Evolutionary conservation across 1,140 invertebrate species (phyloP), one percentile per base, ranked within the genome.

Genomic region (Trachymyrmex septentrionalis): DNA sequence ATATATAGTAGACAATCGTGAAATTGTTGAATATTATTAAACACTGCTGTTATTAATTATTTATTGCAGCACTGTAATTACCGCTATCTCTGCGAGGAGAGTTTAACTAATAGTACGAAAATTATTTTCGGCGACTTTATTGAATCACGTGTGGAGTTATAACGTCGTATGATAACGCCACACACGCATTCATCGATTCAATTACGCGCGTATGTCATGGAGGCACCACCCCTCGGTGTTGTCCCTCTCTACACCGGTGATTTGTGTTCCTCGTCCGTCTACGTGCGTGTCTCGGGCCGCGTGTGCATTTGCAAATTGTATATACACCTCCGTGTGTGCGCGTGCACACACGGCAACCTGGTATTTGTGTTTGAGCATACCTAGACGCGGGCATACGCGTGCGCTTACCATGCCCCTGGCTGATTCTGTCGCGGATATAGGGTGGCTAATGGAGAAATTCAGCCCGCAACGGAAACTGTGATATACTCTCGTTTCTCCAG

Each of bases 381-480:
- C 27, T 78, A 78, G 44, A 78, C 73, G 57, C 85, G 59, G 84
- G 30, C 81, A 63, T 71, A 64, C 64, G 38, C 59, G 10, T 81
- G 57, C 63, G 34, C 63, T 67, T 71, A 16, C 67, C 27, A 61
- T 63, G 71, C 63, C 38, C 14, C 57, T 24, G 53, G 59, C 34
- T 16, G 9, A 48, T 1, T 55, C 16, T 69, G 77, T 86, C 67
- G 66, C 86, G 80, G 89, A 91, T 88, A 88, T 84, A 77, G 82
- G 80, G 27, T 50, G 82, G 76, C 85, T 92, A 92, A 92, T 92
- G 88, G 91, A 92, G 92, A 91, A 92, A 92, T 92, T 90, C 88
- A 91, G 87, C 72, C 85, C 86, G 88, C 88, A 88, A 91, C 89
- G 88, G 88, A 92, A 91, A 92, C 84, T 81, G 90, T 91, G 91